Evolutionary conservation across 2,888 invertebrate species (phyloP).

Genomic region (Chelonus formosanus): DNA sequence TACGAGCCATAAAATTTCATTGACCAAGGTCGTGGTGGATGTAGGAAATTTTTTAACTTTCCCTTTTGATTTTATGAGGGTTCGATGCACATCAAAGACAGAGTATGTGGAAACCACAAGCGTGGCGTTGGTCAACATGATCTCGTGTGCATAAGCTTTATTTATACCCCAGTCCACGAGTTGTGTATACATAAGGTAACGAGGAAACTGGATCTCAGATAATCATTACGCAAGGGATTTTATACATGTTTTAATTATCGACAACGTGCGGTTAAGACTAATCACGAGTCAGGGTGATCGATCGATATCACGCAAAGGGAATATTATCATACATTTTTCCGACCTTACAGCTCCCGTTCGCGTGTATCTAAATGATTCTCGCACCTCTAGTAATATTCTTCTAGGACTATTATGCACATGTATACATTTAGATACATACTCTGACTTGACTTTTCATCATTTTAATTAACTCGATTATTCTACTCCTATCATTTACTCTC

Average conservation of each 20-base stretch:
- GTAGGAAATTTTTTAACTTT: background rate
- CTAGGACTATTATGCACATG: background rate
- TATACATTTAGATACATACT: too few species aligned
- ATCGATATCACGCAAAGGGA: slow-evolving; percentile 33
- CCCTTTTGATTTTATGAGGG: background rate
- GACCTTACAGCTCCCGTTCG: slow-evolving; percentile 20
- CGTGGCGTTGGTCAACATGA: slow-evolving; percentile 12
- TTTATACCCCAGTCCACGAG: background rate
- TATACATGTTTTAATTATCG: slow-evolving; percentile 27
- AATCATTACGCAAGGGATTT: slow-evolving; percentile 24
- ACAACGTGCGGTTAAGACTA: slow-evolving; percentile 11
- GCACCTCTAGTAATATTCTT: background rate
- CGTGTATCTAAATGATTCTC: slow-evolving; percentile 23
- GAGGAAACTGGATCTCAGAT: slow-evolving; percentile 24
- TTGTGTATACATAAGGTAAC: slow-evolving; percentile 9
- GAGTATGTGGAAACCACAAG: too few species aligned
- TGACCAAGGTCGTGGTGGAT: slow-evolving; percentile 3
- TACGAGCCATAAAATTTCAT: background rate
- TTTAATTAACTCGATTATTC: too few species aligned
- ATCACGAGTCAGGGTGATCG: slow-evolving; percentile 22
- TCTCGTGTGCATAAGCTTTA: background rate
- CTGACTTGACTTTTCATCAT: too few species aligned
- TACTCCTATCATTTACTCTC: too few species aligned
- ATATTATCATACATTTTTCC: slow-evolving; percentile 18
- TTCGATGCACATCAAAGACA: slow-evolving; percentile 8